phyloP scores from a whole-genome alignment of 2,888 invertebrate species.

The Pycnomerus fuliginosus region DNA sequence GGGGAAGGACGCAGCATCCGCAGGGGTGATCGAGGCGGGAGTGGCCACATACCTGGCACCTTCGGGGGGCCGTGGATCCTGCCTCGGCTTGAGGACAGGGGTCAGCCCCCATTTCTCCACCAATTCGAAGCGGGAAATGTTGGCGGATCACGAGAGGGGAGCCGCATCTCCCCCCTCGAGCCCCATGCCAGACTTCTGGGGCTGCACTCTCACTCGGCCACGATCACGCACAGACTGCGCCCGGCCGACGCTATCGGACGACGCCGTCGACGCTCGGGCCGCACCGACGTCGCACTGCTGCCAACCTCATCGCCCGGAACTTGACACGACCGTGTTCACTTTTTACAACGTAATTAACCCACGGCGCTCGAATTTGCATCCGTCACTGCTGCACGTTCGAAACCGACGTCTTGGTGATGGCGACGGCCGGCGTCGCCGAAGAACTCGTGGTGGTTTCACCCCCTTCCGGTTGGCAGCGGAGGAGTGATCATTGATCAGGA shows the following conservation, averaged over 20 bases:
- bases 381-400: no score
- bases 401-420: constrained; percentile 7
- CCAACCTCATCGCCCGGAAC: constrained; percentile 39
- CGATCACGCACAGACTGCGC: constrained; percentile 53
- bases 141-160: constrained; percentile 71
- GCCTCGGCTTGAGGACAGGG: constrained; percentile 96
- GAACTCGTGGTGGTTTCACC: background rate
- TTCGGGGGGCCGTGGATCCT: constrained; percentile 84
- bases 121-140: constrained; percentile 97
- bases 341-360: no score
- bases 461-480: constrained; percentile 11
- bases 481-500: constrained; percentile 48
- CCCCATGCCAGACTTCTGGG: constrained; percentile 60
- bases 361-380: no score
- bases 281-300: constrained; percentile 47
- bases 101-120: constrained; percentile 98
- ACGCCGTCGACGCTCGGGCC: constrained; percentile 43
- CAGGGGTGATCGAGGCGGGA: constrained; percentile 35
- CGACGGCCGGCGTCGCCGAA: constrained; percentile 14
- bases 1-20: constrained; percentile 37
- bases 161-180: constrained; percentile 60
- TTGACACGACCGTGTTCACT: no score
- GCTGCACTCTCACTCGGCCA: constrained; percentile 52
- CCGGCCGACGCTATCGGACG: constrained; percentile 45
- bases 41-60: constrained; percentile 66